Conservation (phyloP, 2,888 invertebrate species). For the Temnothorax ravouxi region DNA sequence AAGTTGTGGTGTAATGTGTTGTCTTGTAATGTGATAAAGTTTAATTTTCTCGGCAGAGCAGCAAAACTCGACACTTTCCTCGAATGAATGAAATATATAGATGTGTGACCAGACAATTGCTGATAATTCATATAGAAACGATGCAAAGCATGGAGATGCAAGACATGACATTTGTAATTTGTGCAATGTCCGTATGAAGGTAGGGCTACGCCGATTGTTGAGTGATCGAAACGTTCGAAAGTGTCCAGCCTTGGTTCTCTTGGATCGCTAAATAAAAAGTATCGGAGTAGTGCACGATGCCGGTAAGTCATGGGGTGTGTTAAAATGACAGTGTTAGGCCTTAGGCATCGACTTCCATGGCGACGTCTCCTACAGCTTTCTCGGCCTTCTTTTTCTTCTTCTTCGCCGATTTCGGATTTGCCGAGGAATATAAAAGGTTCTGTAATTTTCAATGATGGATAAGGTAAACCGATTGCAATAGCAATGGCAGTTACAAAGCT, state of each 20-base stretch:
- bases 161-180: constrained; percentile 31
- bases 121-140: constrained; percentile 38
- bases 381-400: constrained; percentile 97
- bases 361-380: constrained; percentile 87
- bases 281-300: constrained; percentile 79
- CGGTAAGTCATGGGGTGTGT: constrained; percentile 77
- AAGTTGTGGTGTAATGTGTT: constrained; percentile 63
- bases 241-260: constrained; percentile 77
- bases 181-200: constrained; percentile 32
- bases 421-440: constrained; percentile 92
- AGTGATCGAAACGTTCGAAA: constrained; percentile 66
- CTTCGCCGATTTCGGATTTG: constrained; percentile 94
- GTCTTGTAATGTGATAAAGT: constrained; percentile 48
- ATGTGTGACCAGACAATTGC: constrained; percentile 46
- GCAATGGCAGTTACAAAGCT: not conserved
- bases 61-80: constrained; percentile 73
- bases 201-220: constrained; percentile 39
- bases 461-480: not conserved
- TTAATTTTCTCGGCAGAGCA: constrained; percentile 60
- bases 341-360: constrained; percentile 89
- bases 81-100: constrained; percentile 36
- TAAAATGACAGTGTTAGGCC: constrained; percentile 81
- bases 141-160: constrained; percentile 45
- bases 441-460: constrained; percentile 82
- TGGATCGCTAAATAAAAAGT: constrained; percentile 76